phyloP scores from a whole-genome alignment of 2,888 invertebrate genomes.

The Drosophila conformis region DNA sequence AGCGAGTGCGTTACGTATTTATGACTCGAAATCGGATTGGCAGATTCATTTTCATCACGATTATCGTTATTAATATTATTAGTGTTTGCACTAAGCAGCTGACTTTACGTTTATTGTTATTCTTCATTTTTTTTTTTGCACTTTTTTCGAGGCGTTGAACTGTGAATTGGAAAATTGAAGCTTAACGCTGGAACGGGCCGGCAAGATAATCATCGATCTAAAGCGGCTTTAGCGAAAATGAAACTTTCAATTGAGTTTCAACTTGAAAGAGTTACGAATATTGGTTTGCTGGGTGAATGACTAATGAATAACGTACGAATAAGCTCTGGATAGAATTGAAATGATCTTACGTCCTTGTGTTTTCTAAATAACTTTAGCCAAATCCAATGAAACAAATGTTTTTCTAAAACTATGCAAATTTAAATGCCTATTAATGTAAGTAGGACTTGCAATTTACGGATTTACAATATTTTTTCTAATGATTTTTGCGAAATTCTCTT shows the following conservation, averaged over 20 bases:
- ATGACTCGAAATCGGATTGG: slow-evolving; percentile 71
- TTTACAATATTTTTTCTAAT: not conserved
- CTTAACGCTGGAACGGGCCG: slow-evolving; percentile 20
- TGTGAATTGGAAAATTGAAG: slow-evolving; percentile 61
- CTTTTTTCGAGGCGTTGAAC: slow-evolving; percentile 47
- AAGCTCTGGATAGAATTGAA: not conserved
- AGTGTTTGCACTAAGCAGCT: slow-evolving; percentile 56
- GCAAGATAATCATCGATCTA: slow-evolving; percentile 14
- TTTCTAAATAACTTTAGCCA: not conserved
- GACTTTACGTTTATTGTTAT: slow-evolving; percentile 38
- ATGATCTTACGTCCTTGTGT: not conserved
- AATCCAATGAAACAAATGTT: not conserved
- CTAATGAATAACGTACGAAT: not conserved
- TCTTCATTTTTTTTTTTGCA: not conserved
- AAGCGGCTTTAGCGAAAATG: slow-evolving; percentile 24
- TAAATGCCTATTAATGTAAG: not conserved
- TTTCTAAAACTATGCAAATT: not conserved
- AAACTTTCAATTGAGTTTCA: not conserved
- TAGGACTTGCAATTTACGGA: too few species aligned
- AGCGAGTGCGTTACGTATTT: slow-evolving; percentile 56
- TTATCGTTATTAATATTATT: slow-evolving; percentile 78
- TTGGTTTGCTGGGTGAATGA: not conserved
- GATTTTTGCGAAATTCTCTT: not conserved
- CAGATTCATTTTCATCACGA: slow-evolving; percentile 61
- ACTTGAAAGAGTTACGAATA: slow-evolving; percentile 1